Evolutionary conservation across 1,140 invertebrate species (phyloP), one percentile per base, ranked within the genome.

Genomic region (Nomia melanderi): DNA sequence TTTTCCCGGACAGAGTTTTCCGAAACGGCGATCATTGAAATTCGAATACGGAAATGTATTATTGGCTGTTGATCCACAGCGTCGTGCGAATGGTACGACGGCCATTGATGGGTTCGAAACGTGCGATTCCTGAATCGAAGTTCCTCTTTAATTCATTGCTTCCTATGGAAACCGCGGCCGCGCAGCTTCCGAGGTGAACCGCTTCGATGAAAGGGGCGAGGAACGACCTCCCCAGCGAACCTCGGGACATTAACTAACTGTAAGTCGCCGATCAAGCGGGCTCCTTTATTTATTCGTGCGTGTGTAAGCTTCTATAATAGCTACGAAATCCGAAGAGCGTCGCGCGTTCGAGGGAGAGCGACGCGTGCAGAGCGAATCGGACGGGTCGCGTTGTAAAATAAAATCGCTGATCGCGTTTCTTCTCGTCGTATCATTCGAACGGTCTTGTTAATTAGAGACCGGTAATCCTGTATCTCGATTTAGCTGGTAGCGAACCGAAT

Each of bases 351-450:
- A 50, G 20, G n/a, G 6, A 8, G 8, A n/a, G 20, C 41, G 4
- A 44, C 41, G 41, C 8, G 47, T 50, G 47, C n/a, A 23, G 3
- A 36, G 47, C 47, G 20, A n/a, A 9, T 50, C 47, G 17, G 8
- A n/a, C 47, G 3, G 33, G 3, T 5, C 8, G 20, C 50, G 17
- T 54, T 53, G 23, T 71, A 36, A 62, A 29, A 56, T 12, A 44
- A 20, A 4, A 44, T 17, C 20, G 20, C 41, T 44, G 20, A 44
- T 20, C 41, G 41, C 41, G 20, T 25, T 44, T 53, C 64, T 73
- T 59, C 33, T 73, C 36, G 41, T 73, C 59, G 56, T 78, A 50
- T 36, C 31, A 74, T 36, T 47, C 20, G 63, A 44, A 44, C 47
- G 36, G 14, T 31, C 27, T 1, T 25, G 14, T 25, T 7, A 63